Conservation (phyloP, 2,888 invertebrate genomes). For the Pteria penguin region DNA sequence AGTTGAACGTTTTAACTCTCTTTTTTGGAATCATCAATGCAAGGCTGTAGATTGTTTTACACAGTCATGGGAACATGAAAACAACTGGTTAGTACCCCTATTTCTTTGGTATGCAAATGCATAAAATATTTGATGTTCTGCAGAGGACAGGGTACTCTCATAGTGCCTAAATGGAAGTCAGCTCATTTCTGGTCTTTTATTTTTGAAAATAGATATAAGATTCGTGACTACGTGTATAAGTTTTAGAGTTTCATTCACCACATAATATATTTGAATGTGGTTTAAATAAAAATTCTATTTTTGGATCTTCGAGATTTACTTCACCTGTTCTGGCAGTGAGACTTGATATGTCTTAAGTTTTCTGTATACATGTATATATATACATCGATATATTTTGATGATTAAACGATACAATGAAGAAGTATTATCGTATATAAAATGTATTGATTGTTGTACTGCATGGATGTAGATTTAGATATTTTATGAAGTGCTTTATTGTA, state of each 20-base stretch:
- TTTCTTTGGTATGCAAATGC: neutral
- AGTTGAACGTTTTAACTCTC: conserved; percentile 9
- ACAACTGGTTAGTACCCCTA: conserved; percentile 6
- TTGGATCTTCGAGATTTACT: neutral
- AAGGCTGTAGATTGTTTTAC: neutral
- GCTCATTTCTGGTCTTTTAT: conserved; percentile 7
- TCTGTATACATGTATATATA: too few relatives aligned
- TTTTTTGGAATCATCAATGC: neutral
- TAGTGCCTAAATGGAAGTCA: conserved; percentile 11
- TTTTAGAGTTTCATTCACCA: neutral
- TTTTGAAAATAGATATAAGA: conserved; percentile 1
- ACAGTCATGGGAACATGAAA: neutral
- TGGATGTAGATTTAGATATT: too few relatives aligned
- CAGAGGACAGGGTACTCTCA: conserved; percentile 1
- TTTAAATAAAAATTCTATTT: neutral
- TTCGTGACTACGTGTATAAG: neutral
- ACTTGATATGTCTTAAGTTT: too few relatives aligned
- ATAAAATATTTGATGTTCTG: neutral
- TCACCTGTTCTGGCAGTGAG: conserved; percentile 4
- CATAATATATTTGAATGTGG: neutral
- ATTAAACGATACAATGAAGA: too few relatives aligned
- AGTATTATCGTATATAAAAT: too few relatives aligned
- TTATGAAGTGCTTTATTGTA: too few relatives aligned
- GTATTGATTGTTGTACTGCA: too few relatives aligned
- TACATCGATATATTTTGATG: too few relatives aligned